Conservation (phyloP, 1,140 invertebrate species). For the Glomeris maerens region DNA sequence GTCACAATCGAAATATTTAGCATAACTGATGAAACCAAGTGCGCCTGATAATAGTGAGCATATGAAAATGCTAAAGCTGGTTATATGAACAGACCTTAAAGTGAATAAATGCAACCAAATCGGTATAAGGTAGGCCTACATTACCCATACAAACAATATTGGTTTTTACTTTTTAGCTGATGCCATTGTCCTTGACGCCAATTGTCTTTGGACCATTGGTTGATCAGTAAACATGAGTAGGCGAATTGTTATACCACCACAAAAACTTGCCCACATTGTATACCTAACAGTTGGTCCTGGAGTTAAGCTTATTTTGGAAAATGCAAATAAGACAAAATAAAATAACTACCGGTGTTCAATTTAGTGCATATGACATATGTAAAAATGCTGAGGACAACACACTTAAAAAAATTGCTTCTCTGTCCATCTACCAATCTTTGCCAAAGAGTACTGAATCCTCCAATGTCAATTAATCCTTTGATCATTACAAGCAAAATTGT, state of each 20-base stretch:
- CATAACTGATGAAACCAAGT: neutral
- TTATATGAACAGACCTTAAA: neutral
- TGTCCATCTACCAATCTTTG: slow-evolving; percentile 43
- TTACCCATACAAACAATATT: neutral
- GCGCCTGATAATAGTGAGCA: neutral
- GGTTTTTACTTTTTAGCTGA: neutral
- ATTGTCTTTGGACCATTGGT: neutral
- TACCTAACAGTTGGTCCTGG: neutral
- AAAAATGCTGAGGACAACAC: slow-evolving; percentile 21
- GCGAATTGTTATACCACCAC: neutral
- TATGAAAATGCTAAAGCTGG: neutral
- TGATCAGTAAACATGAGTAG: neutral
- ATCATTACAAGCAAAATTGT: slow-evolving; percentile 15
- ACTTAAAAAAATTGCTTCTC: slow-evolving; percentile 54
- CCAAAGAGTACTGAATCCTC: slow-evolving; percentile 43
- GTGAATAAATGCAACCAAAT: too few relatives aligned
- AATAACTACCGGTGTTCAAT: neutral
- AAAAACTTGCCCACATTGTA: neutral
- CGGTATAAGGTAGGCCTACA: neutral
- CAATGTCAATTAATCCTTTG: slow-evolving; percentile 17
- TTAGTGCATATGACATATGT: neutral
- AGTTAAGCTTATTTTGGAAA: neutral
- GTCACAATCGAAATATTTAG: neutral
- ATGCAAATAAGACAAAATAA: too few relatives aligned
- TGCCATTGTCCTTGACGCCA: neutral